A percentile compares a stretch with the other conserved stretches of the same genome.
Conservation (phyloP, 2,888 invertebrate species). For the Parelbella ahira region DNA sequence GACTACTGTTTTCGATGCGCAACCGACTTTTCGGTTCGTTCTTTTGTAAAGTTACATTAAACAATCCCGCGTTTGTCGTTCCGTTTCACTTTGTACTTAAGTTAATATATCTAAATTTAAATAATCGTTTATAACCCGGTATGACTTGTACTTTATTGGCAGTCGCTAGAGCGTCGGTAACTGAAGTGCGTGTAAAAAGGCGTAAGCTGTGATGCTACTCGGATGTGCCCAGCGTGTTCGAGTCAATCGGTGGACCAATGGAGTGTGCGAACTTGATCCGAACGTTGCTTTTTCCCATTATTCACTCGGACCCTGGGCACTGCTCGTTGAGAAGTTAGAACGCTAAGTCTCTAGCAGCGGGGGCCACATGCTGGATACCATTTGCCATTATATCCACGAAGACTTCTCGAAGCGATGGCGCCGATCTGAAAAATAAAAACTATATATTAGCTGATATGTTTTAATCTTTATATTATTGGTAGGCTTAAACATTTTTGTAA, state of each 20-base stretch:
- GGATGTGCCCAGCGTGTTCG: conserved; percentile 52
- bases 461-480: too few relatives aligned
- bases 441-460: too few relatives aligned
- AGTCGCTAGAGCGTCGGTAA: conserved; percentile 77
- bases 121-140: conserved; percentile 68
- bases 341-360: conserved; percentile 9
- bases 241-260: conserved; percentile 71
- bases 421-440: conserved; percentile 56
- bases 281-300: conserved; percentile 78
- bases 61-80: conserved; percentile 32
- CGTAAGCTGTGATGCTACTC: conserved; percentile 60
- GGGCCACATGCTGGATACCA: conserved; percentile 23
- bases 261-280: conserved; percentile 76
- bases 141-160: conserved; percentile 80
- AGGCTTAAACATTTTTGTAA: too few relatives aligned
- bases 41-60: conserved; percentile 52
- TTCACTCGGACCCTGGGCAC: conserved; percentile 62
- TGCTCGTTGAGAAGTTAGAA: conserved; percentile 32
- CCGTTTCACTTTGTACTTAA: conserved; percentile 68
- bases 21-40: conserved; percentile 67
- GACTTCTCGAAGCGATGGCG: conserved; percentile 28
- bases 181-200: conserved; percentile 57
- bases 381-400: conserved; percentile 47
- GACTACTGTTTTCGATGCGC: conserved; percentile 84
- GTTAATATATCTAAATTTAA: conserved; percentile 71